Conservation (phyloP, 2,888 invertebrate genomes). For the Isotomurus palustris region DNA sequence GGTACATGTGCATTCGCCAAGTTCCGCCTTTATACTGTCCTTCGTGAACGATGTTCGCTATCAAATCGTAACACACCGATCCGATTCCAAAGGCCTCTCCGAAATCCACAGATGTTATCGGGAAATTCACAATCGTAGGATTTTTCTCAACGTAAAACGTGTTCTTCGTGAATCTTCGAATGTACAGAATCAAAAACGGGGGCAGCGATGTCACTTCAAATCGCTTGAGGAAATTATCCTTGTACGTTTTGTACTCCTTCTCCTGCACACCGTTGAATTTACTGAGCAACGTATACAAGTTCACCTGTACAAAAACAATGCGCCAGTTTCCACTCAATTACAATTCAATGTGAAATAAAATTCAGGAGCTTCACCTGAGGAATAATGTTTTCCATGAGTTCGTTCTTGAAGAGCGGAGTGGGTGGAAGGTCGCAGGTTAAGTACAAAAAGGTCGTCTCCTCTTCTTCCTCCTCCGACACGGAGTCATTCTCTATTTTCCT, state of each 20-base stretch:
- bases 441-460: conserved; percentile 91
- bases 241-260: conserved; percentile 98
- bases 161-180: conserved; percentile 93
- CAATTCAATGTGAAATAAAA: too few species aligned
- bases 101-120: conserved; percentile 77
- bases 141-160: conserved; percentile 99
- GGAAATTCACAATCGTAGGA: conserved; percentile 99
- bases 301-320: conserved; percentile 63
- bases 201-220: conserved; percentile 93
- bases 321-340: background rate
- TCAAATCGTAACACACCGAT: conserved; percentile 82
- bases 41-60: conserved; percentile 99
- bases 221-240: conserved; percentile 94
- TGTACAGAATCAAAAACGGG: conserved; percentile 90
- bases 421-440: conserved; percentile 96
- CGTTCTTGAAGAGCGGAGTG: conserved; percentile 95
- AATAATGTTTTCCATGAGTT: conserved; percentile 96
- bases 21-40: conserved; percentile 93
- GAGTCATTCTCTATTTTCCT: conserved; percentile 89
- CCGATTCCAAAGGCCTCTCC: conserved; percentile 44
- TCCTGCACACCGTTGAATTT: conserved; percentile 95
- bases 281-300: conserved; percentile 83
- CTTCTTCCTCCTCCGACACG: conserved; percentile 78
- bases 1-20: conserved; percentile 88
- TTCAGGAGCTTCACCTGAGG: conserved; percentile 82